Evolutionary conservation across 2,888 invertebrate species (phyloP).

Genomic region (Eupithecia dodoneata): DNA sequence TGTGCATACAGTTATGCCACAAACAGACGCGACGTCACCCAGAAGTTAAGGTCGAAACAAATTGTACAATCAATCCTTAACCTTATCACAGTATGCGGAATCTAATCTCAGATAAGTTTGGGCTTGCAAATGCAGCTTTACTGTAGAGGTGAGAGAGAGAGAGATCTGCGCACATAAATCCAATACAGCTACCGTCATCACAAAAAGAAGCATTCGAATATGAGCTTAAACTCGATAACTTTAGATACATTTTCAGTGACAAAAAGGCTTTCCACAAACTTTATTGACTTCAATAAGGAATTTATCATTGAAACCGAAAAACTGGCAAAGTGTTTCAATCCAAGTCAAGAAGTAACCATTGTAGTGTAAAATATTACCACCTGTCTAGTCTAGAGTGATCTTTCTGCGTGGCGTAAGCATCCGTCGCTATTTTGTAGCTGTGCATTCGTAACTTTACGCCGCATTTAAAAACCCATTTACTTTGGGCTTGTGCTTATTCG

Average conservation of each 20-base stretch:
- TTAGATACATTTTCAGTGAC: too few species aligned
- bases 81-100: background rate
- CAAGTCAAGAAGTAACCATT: background rate
- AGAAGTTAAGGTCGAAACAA: background rate
- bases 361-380: background rate
- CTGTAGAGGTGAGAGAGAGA: background rate
- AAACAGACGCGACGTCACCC: background rate
- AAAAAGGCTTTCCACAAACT: too few species aligned
- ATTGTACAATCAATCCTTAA: background rate
- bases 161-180: too few species aligned
- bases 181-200: too few species aligned
- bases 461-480: constrained; percentile 31
- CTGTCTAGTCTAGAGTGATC: background rate
- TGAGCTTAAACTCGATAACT: too few species aligned
- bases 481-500: constrained; percentile 28
- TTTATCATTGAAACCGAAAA: background rate
- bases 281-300: background rate
- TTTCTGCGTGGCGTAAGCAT: background rate
- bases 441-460: constrained; percentile 15
- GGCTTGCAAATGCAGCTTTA: background rate
- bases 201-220: too few species aligned
- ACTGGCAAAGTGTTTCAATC: background rate
- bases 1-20: constrained; percentile 1
- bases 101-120: background rate
- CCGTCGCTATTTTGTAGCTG: background rate